These are phyloP conservation scores for Blastobasis adustella DNA, from an alignment of 2,888 invertebrate genomes.

Conservation along the genomic window DNA sequence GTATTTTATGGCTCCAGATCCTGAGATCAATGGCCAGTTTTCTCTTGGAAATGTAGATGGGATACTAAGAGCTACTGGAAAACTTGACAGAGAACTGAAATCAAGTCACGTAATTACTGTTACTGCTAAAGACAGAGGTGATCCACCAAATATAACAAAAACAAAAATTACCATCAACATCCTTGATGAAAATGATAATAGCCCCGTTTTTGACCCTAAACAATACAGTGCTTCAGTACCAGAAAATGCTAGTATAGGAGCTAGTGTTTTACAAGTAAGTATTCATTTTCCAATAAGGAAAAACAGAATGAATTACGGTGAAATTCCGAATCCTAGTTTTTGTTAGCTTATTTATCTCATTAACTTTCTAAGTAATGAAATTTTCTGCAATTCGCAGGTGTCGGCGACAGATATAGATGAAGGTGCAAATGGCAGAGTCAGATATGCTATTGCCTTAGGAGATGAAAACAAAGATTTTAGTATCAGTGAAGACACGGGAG, in stretches of 20 bases:
- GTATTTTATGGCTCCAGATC: conserved; percentile 83
- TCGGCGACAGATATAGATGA: conserved; percentile 93
- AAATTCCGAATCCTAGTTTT: no score
- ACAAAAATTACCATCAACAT: conserved; percentile 82
- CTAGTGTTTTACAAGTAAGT: conserved; percentile 87
- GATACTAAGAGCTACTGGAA: conserved; percentile 87
- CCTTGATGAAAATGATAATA: conserved; percentile 92
- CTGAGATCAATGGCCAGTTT: conserved; percentile 80
- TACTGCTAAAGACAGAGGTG: conserved; percentile 91
- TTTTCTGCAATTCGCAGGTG: conserved; percentile 69
- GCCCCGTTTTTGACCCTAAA: conserved; percentile 90
- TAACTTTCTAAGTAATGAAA: neutral
- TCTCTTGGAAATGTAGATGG: conserved; percentile 92
- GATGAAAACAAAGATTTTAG: conserved; percentile 94
- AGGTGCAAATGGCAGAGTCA: conserved; percentile 91
- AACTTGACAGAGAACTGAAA: conserved; percentile 87
- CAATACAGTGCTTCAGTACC: conserved; percentile 93
- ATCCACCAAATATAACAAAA: conserved; percentile 83
- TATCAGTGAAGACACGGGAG: conserved; percentile 93
- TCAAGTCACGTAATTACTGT: conserved; percentile 84
- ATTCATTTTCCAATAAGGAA: neutral
- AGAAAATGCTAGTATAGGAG: conserved; percentile 95
- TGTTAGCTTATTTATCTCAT: neutral
- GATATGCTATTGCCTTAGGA: conserved; percentile 91
- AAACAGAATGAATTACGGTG: no score